These are phyloP conservation scores for Caenorhabditis doughertyi DNA, from an alignment of 2,888 invertebrate genomes.

Conservation along the genomic window DNA sequence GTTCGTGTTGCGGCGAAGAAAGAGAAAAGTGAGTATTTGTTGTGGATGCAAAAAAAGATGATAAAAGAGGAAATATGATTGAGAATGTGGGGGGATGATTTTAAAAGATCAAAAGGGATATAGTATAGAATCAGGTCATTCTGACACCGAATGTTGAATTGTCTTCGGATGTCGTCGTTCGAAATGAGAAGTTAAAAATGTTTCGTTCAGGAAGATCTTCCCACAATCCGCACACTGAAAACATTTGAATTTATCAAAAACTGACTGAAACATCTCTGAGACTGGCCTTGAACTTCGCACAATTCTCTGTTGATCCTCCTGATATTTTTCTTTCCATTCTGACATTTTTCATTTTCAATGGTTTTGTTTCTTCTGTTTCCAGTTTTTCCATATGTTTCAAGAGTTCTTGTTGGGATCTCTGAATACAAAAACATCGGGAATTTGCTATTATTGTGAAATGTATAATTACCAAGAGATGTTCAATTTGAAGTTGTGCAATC, in stretches of 20 bases:
- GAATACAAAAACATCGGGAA: neutral
- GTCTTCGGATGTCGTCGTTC: conserved; percentile 52
- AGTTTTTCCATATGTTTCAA: conserved; percentile 57
- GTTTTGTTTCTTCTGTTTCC: conserved; percentile 20
- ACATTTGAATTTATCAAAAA: too few species aligned
- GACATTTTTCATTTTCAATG: conserved; percentile 13
- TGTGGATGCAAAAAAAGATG: conserved; percentile 11
- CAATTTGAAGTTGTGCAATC: conserved; percentile 62
- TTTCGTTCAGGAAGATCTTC: conserved; percentile 56
- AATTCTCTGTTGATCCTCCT: conserved; percentile 2
- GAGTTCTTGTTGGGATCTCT: conserved; percentile 58
- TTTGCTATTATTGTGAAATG: neutral
- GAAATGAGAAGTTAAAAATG: conserved; percentile 53
- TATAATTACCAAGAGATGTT: conserved; percentile 53
- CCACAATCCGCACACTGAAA: conserved; percentile 61
- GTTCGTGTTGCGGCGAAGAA: neutral
- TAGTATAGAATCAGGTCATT: too few species aligned
- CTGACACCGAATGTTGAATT: conserved; percentile 21
- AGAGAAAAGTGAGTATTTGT: neutral
- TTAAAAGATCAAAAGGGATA: neutral
- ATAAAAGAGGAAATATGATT: conserved; percentile 10
- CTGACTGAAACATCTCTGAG: neutral
- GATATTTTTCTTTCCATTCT: conserved; percentile 25
- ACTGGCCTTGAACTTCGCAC: conserved; percentile 37
- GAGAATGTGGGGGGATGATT: conserved; percentile 1